phyloP scores from a whole-genome alignment of 2,113 vertebrate species.

The Myxocyprinus asiaticus region DNA sequence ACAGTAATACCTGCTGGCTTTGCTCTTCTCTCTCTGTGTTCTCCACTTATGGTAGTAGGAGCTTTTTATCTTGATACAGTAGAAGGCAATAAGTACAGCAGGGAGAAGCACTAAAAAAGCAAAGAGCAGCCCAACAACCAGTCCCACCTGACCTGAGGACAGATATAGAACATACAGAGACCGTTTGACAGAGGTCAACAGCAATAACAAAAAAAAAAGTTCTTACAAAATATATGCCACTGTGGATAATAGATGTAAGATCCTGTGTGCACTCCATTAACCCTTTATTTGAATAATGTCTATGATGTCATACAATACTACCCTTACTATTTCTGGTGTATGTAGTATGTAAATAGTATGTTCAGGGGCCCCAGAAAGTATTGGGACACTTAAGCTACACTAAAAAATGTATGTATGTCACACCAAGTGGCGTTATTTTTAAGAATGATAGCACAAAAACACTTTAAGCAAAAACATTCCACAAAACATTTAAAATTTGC shows the following conservation, averaged over 20 bases:
- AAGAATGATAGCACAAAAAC: too few relatives aligned
- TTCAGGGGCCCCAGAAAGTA: too few relatives aligned
- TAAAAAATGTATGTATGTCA: too few relatives aligned
- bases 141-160: conserved; percentile 71
- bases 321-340: too few relatives aligned
- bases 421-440: too few relatives aligned
- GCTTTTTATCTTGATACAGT: conserved; percentile 77
- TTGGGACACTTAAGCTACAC: too few relatives aligned
- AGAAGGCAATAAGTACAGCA: conserved; percentile 74
- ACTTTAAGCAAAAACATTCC: too few relatives aligned
- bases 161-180: conserved; percentile 31
- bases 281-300: neutral
- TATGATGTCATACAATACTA: too few relatives aligned
- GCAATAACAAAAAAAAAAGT: conserved; percentile 9
- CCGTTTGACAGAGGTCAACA: conserved; percentile 9
- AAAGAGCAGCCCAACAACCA: conserved; percentile 75
- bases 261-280: neutral
- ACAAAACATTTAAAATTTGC: too few relatives aligned
- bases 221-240: conserved; percentile 31
- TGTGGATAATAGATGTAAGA: neutral
- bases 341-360: too few relatives aligned
- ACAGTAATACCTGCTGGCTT: conserved; percentile 66
- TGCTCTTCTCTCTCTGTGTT: conserved; percentile 70
- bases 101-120: conserved; percentile 83
- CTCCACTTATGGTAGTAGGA: conserved; percentile 75